Conservation (phyloP, 2,113 vertebrate genomes). For the Cephalophus harveyi region DNA sequence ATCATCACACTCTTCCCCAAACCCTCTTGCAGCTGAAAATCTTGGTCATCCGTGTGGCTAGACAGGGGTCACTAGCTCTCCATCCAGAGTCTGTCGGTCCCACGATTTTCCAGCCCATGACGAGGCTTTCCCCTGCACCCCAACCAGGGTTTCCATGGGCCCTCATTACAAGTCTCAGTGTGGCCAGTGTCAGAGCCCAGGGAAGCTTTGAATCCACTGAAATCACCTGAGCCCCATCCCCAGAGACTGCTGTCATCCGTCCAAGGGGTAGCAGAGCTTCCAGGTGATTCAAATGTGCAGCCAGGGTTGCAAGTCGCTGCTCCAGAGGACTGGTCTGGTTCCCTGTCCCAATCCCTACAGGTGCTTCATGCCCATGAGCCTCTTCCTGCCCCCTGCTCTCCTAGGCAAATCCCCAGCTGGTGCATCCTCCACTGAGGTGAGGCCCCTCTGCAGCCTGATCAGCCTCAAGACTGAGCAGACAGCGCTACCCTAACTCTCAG, state of each 20-base stretch:
- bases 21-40: not conserved
- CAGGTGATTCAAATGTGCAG: not conserved
- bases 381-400: not conserved
- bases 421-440: not conserved
- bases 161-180: fast-evolving
- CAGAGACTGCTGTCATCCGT: not conserved
- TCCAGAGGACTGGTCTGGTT: not conserved
- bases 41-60: not conserved
- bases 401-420: not conserved
- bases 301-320: not conserved
- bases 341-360: not conserved
- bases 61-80: not conserved
- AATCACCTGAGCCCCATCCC: not conserved
- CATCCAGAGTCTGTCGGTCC: not conserved
- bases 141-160: not conserved
- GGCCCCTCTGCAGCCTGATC: not conserved
- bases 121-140: not conserved
- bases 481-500: fast-evolving
- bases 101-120: not conserved
- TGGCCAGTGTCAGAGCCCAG: not conserved
- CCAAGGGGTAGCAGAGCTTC: not conserved
- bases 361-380: not conserved
- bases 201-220: not conserved
- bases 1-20: not conserved
- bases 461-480: not conserved